These are phyloP conservation scores for Pseudorhombus dupliciocellatus DNA, from an alignment of 2,113 vertebrate species.

Conservation along the genomic window DNA sequence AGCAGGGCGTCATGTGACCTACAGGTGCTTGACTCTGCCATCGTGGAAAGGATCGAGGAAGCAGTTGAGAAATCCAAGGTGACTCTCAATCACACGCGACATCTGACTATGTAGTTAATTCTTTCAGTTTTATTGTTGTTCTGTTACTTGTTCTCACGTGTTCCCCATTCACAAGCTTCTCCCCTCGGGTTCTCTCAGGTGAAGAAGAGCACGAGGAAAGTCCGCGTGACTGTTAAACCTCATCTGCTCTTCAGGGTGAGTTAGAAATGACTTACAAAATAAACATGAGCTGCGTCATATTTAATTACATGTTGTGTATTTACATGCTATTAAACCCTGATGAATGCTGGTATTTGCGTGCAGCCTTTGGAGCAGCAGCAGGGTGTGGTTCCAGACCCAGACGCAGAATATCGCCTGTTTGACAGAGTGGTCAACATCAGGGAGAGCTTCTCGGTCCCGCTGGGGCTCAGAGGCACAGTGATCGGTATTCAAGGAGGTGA, in stretches of 20 bases:
- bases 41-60: slow-evolving; percentile 75
- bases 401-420: slow-evolving; percentile 92
- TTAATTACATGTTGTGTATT: neutral
- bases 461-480: slow-evolving; percentile 93
- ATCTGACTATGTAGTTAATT: too few relatives aligned
- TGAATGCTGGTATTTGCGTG: slow-evolving; percentile 2
- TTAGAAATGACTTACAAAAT: neutral
- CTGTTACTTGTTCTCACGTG: neutral
- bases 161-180: neutral
- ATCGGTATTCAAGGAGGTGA: slow-evolving; percentile 98
- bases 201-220: slow-evolving; percentile 93
- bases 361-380: slow-evolving; percentile 95
- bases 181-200: slow-evolving; percentile 74
- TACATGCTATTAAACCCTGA: neutral
- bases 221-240: slow-evolving; percentile 96
- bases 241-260: slow-evolving; percentile 95
- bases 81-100: neutral
- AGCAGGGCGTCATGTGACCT: slow-evolving; percentile 74
- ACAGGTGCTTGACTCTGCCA: slow-evolving; percentile 67
- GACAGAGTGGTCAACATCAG: slow-evolving; percentile 96
- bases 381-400: slow-evolving; percentile 90
- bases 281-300: neutral
- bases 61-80: slow-evolving; percentile 71
- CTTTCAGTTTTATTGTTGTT: neutral
- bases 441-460: slow-evolving; percentile 93